Base-by-base conservation (phyloP, 2,888 invertebrate species). In the Aphodius sticticus region DNA sequence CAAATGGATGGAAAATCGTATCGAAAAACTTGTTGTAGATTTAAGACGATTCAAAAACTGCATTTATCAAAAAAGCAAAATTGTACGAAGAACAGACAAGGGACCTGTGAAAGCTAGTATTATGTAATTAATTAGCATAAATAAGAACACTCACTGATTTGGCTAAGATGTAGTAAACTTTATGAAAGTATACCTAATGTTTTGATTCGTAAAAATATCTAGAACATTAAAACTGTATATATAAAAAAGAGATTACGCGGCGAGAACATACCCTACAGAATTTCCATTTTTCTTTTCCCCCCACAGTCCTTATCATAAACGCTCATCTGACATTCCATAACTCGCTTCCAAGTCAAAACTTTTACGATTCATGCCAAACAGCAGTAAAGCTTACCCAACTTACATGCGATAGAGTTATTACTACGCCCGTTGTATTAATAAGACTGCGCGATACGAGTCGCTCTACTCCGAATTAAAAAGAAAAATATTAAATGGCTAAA, bases 381-480 rank as follows among this genome's bases (percentile, higher is more conserved):
- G 75, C 78, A 74, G 69, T 78, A 78, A 78, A 78, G 69, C 74
- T 75, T 78, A 9, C 53, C 74, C 53, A 35, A n/a, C 36, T 38
- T 36, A 71, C 78, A 78, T 78, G 78, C 78, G 69, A 78, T 78
- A 69, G 74, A 74, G 78, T 78, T 78, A 78, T 78, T 78, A 78
- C 69, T 72, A 78, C 78, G 78, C 78, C 78, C 75, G 15, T 16
- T 12, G 53, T 75, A 78, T 78, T 78, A 78, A 78, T 75, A 53
- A 53, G 53, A 53, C 53, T 9, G 1, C 53, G 53, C 53, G 53
- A 53, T 53, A 53, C 53, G 53, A 53, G 9, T 12, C 12, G 53
- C 74, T 35, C 35, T 38, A 14, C n/a, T 12, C 15, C 26, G 76
- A 76, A 69, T 74, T 15, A 36, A 26, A n/a, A 15, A 36, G 37